Evolutionary conservation across 2,113 vertebrate species (phyloP).

Genomic region (Grallaria varia): DNA sequence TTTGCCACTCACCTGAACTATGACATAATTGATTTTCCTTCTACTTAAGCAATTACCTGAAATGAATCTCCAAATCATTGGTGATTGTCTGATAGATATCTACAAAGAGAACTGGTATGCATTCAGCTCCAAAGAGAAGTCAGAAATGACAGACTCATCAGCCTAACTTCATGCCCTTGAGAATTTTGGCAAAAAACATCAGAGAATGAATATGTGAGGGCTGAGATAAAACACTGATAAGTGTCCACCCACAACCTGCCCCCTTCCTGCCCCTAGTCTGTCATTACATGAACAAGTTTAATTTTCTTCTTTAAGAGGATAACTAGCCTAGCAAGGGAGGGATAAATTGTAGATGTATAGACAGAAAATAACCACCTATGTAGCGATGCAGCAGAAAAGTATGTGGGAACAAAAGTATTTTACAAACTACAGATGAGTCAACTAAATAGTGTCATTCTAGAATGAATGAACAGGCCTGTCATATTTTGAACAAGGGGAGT

Average conservation of each 20-base stretch:
- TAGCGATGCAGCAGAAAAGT: neutral
- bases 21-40: neutral
- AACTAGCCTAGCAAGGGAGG: neutral
- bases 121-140: neutral
- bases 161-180: neutral
- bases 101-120: neutral
- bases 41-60: neutral
- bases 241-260: neutral
- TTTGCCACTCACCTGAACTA: neutral
- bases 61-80: neutral
- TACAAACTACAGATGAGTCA: neutral
- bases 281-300: neutral
- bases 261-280: fast-evolving
- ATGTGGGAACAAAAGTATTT: neutral
- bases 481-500: neutral
- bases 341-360: neutral
- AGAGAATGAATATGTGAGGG: neutral
- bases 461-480: neutral
- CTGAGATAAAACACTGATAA: neutral
- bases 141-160: neutral
- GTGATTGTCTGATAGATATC: neutral
- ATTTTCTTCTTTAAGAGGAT: neutral
- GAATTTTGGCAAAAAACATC: neutral
- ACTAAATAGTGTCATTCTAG: neutral
- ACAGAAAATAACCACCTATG: neutral